Percentiles rank a stretch among this genome's conserved stretches.
phyloP scores from a whole-genome alignment of 1,140 invertebrate species.

The Saccostrea echinata region DNA sequence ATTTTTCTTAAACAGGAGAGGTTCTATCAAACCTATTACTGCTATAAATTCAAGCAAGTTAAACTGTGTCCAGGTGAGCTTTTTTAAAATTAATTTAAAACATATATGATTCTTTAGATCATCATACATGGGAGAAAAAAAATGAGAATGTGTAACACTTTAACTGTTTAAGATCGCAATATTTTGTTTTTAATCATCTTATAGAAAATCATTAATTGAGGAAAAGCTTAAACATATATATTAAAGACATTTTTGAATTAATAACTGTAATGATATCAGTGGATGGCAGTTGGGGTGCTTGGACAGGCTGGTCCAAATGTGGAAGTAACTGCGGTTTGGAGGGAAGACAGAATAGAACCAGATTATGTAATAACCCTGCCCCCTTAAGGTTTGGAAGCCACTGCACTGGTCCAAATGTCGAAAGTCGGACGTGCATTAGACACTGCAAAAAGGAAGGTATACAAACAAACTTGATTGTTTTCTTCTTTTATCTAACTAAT shows the following conservation, averaged over 20 bases:
- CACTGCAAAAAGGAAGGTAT: slow-evolving; percentile 12
- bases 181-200: no score
- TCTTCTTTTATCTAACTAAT: neutral
- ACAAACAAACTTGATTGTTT: neutral
- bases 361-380: slow-evolving; percentile 56
- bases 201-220: no score
- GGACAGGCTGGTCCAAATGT: slow-evolving; percentile 67
- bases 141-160: no score
- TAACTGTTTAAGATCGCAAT: no score
- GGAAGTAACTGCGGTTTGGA: slow-evolving; percentile 63
- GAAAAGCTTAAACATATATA: no score
- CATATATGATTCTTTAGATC: no score
- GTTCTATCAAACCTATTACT: slow-evolving; percentile 54
- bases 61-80: slow-evolving; percentile 48
- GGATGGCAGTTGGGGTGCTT: slow-evolving; percentile 65
- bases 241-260: no score
- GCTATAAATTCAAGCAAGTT: slow-evolving; percentile 42
- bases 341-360: slow-evolving; percentile 47
- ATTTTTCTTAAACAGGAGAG: slow-evolving; percentile 8
- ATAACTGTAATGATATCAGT: slow-evolving; percentile 37
- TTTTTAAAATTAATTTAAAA: no score
- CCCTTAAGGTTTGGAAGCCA: neutral
- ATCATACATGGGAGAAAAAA: no score
- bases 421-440: neutral
- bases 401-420: neutral